Evolutionary conservation across 92 coral and sea anemone genomes (phyloP).

Genomic region (Epizoanthus scotinus): DNA sequence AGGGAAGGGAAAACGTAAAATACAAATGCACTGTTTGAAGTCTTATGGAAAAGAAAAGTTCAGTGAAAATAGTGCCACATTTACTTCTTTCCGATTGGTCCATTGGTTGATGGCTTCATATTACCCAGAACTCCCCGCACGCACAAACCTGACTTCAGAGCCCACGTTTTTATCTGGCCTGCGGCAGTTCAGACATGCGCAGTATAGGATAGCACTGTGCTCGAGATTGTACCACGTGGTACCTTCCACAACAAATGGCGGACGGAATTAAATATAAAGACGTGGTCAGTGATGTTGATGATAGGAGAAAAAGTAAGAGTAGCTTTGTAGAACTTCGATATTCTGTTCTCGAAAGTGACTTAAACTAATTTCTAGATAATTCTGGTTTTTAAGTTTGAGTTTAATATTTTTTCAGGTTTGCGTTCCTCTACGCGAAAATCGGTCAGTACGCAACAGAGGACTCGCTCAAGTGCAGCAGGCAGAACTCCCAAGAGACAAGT

Average conservation of each 20-base stretch:
- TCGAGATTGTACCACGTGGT: no score
- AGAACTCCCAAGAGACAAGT: conserved; percentile 16
- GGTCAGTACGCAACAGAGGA: background rate
- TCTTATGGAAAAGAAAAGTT: background rate
- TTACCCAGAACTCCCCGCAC: conserved; percentile 30
- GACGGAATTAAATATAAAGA: conserved; percentile 4
- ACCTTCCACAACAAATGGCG: conserved; percentile 26
- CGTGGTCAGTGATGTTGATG: background rate
- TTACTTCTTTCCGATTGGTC: conserved; percentile 34
- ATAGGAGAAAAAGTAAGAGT: conserved; percentile 25
- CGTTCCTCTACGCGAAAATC: conserved; percentile 24
- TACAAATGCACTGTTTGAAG: conserved; percentile 25
- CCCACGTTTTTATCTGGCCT: no score
- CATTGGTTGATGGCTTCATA: background rate
- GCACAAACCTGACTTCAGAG: background rate
- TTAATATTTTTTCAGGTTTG: conserved; percentile 20
- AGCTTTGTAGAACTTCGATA: background rate
- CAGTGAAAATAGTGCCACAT: conserved; percentile 39
- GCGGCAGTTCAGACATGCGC: no score
- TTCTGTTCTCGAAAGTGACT: background rate
- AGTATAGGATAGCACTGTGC: no score
- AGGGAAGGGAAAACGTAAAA: conserved; percentile 44
- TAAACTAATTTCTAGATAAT: background rate
- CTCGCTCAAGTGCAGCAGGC: background rate
- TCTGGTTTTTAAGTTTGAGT: background rate